Percentiles rank a stretch among this genome's conserved stretches.
These are phyloP conservation scores for Odontomyia ornata DNA, from an alignment of 2,888 invertebrate species.

Conservation along the genomic window DNA sequence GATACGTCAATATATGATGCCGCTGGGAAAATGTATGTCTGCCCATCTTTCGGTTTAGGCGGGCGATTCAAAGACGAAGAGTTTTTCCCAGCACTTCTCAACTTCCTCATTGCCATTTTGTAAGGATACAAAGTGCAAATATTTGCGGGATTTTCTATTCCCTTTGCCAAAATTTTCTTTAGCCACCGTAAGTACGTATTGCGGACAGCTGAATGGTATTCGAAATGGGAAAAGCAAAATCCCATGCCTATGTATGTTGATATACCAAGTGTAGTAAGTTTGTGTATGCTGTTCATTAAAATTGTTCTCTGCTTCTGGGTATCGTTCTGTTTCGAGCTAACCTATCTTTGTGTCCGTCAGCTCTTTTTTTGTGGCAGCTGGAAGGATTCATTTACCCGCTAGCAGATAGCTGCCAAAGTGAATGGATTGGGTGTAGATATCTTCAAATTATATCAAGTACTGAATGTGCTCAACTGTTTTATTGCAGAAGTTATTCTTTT, in stretches of 20 bases:
- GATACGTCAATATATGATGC: slow-evolving; percentile 9
- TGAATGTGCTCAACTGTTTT: too few species aligned
- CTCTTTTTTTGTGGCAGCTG: not conserved
- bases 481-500: too few species aligned
- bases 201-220: not conserved
- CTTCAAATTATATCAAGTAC: not conserved
- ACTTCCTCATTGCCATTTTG: not conserved
- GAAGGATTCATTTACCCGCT: not conserved
- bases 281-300: slow-evolving; percentile 17
- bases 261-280: not conserved
- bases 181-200: not conserved
- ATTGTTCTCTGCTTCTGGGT: not conserved
- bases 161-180: slow-evolving; percentile 31
- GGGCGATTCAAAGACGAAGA: not conserved
- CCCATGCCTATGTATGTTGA: not conserved
- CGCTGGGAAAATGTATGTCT: not conserved
- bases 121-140: slow-evolving; percentile 36
- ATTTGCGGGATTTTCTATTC: slow-evolving; percentile 38
- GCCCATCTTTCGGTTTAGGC: not conserved
- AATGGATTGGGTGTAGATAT: not conserved
- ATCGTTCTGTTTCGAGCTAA: not conserved
- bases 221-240: not conserved
- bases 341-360: not conserved
- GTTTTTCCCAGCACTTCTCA: not conserved
- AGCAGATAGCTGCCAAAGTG: not conserved